A percentile compares a stretch with the other conserved stretches of the same genome.
Conservation (phyloP, 1,140 invertebrate species). For the Proctacanthus coquilletti region DNA sequence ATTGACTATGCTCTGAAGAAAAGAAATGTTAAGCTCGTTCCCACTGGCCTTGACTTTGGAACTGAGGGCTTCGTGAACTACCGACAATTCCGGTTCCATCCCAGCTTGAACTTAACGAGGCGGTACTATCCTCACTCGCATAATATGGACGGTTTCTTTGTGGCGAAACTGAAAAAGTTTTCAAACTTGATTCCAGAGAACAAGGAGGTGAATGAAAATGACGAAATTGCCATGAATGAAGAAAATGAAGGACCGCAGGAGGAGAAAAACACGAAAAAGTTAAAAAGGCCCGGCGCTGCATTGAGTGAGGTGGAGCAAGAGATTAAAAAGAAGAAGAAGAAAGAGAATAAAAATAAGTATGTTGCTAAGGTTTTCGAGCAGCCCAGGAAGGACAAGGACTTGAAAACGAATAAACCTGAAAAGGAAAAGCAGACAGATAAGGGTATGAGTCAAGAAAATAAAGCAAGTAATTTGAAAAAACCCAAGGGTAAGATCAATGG, state of each 20-base stretch:
- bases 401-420: background rate
- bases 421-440: background rate
- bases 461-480: background rate
- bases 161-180: slow-evolving; percentile 95
- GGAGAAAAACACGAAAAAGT: slow-evolving; percentile 12
- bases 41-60: slow-evolving; percentile 90
- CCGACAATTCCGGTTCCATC: slow-evolving; percentile 80
- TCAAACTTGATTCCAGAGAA: slow-evolving; percentile 59
- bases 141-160: slow-evolving; percentile 99
- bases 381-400: slow-evolving; percentile 7
- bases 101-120: slow-evolving; percentile 73
- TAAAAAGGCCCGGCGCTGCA: slow-evolving; percentile 17
- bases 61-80: slow-evolving; percentile 87
- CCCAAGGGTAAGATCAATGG: background rate
- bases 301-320: slow-evolving; percentile 18
- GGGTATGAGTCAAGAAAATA: background rate
- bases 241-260: slow-evolving; percentile 18
- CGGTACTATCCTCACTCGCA: slow-evolving; percentile 95
- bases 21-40: slow-evolving; percentile 83
- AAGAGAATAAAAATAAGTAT: slow-evolving; percentile 26
- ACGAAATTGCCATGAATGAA: slow-evolving; percentile 22
- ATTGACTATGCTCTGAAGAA: slow-evolving; percentile 93
- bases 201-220: slow-evolving; percentile 36
- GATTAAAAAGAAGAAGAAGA: slow-evolving; percentile 26
- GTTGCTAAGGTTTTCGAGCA: slow-evolving; percentile 29